Evolutionary conservation across 2,888 invertebrate genomes (phyloP).

Genomic region (Cryptus armator): DNA sequence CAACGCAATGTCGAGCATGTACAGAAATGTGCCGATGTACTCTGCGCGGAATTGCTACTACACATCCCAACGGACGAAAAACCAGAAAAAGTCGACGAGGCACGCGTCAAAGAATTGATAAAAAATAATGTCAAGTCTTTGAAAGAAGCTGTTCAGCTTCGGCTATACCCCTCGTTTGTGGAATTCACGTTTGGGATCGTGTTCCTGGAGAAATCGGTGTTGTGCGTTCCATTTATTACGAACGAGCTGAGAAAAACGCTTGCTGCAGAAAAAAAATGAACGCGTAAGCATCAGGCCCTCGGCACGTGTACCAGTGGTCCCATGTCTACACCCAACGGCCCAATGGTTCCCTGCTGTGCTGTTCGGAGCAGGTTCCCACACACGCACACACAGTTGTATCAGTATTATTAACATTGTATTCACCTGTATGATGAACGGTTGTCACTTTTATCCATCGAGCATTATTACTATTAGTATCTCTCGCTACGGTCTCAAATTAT

Average conservation of each 20-base stretch:
- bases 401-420: too few relatives aligned
- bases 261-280: neutral
- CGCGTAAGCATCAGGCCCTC: neutral
- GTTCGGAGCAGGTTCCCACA: too few relatives aligned
- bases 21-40: neutral
- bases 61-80: neutral
- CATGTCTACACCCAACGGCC: neutral
- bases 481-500: too few relatives aligned
- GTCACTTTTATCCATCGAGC: too few relatives aligned
- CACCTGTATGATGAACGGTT: too few relatives aligned
- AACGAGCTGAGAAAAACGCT: neutral
- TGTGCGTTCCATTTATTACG: neutral
- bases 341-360: too few relatives aligned
- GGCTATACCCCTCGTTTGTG: neutral
- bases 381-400: too few relatives aligned
- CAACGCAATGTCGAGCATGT: neutral
- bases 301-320: too few relatives aligned
- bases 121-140: neutral
- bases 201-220: neutral
- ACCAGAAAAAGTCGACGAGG: neutral
- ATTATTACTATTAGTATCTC: too few relatives aligned
- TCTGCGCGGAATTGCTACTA: neutral
- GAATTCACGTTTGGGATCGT: neutral
- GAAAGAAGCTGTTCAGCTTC: neutral
- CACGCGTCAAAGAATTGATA: neutral